Percentiles rank a stretch among this genome's conserved stretches.
These are phyloP conservation scores for Artibeus lituratus DNA, from an alignment of 2,797 vertebrate genomes.

Conservation along the genomic window DNA sequence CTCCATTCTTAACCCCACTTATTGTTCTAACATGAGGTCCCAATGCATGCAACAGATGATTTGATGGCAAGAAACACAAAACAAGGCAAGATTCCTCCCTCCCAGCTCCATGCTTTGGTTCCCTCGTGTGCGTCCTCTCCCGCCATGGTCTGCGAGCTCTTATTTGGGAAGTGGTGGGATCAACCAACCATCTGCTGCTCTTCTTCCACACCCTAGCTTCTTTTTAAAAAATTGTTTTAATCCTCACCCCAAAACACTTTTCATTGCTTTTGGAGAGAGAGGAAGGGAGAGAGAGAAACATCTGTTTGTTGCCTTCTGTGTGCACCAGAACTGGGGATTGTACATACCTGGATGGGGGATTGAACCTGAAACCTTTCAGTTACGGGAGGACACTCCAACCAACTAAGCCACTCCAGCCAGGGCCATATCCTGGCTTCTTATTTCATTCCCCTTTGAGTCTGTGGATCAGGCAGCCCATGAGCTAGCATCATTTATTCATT, in stretches of 20 bases:
- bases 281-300: background rate
- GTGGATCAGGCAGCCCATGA: background rate
- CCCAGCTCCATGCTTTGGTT: background rate
- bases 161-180: background rate
- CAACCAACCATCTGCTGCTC: fast-evolving
- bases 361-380: background rate
- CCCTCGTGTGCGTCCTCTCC: background rate
- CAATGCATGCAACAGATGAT: background rate
- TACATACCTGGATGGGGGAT: background rate
- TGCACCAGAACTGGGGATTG: background rate
- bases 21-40: background rate
- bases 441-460: background rate
- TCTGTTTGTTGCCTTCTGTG: background rate
- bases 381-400: background rate
- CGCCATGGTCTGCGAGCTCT: background rate
- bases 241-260: background rate
- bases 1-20: background rate
- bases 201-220: background rate
- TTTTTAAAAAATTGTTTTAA: background rate
- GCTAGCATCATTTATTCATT: background rate
- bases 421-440: background rate
- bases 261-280: background rate
- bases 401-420: background rate
- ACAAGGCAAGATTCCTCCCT: background rate
- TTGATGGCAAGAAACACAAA: background rate